Conservation (phyloP, 1,140 invertebrate species). For the Caenorhabditis latens region DNA sequence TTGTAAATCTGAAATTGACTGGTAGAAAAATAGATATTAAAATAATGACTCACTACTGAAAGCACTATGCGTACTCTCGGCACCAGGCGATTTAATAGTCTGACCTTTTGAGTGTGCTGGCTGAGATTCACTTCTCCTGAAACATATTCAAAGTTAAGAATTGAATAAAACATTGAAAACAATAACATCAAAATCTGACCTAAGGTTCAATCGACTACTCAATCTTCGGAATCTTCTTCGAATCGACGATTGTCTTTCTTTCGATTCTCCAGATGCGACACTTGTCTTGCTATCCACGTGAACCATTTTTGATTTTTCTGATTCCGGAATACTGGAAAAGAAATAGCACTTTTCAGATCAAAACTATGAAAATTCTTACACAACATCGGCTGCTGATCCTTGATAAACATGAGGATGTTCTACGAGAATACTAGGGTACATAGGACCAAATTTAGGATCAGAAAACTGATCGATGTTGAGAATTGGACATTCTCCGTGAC, state of each 20-base stretch:
- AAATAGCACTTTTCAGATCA: not conserved
- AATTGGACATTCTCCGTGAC: slow-evolving; percentile 30
- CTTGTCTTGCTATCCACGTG: slow-evolving; percentile 33
- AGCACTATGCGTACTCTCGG: slow-evolving; percentile 35
- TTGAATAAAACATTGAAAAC: not conserved
- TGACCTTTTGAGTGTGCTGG: not conserved
- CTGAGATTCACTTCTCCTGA: slow-evolving; percentile 19
- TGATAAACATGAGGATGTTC: slow-evolving; percentile 37
- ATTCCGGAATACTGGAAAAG: slow-evolving; percentile 18
- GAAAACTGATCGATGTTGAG: slow-evolving; percentile 44
- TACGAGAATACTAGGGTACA: slow-evolving; percentile 14
- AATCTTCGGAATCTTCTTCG: slow-evolving; percentile 41
- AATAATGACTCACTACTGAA: slow-evolving; percentile 4
- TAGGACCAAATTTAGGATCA: slow-evolving; percentile 35
- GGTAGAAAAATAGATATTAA: too few species aligned
- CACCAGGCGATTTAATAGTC: slow-evolving; percentile 18
- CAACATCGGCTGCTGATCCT: slow-evolving; percentile 41
- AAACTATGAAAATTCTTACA: not conserved
- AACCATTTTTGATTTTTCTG: slow-evolving; percentile 44
- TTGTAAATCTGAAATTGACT: slow-evolving; percentile 16
- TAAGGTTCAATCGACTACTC: not conserved
- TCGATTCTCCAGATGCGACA: not conserved
- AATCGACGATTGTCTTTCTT: not conserved
- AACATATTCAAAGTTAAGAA: not conserved
- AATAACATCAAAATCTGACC: not conserved